Evolutionary conservation across 2,113 vertebrate species (phyloP).

Genomic region (Tonatia bakeri): DNA sequence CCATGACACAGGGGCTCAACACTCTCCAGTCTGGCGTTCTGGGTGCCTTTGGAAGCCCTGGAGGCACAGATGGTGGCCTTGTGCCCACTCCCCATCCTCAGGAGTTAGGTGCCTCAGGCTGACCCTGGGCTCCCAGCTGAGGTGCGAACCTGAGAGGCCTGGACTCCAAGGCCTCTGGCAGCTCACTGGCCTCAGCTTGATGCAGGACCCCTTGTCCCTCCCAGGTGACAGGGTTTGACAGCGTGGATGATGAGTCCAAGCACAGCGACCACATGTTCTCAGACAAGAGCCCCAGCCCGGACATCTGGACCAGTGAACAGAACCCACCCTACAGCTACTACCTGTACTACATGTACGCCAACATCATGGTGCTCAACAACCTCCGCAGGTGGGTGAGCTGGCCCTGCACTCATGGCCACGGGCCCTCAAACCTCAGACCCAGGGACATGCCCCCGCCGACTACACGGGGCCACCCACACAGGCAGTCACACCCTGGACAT

Average conservation of each 20-base stretch:
- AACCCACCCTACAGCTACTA: conserved; percentile 99
- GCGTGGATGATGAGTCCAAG: conserved; percentile 98
- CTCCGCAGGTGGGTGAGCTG: conserved; percentile 88
- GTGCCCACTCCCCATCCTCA: background rate
- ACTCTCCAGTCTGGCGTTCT: background rate
- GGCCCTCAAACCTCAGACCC: background rate
- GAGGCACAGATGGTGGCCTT: background rate
- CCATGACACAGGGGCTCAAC: background rate
- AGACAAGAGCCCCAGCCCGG: conserved; percentile 94
- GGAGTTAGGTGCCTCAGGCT: background rate
- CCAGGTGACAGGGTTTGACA: conserved; percentile 98
- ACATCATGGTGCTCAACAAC: conserved; percentile 99
- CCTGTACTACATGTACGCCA: conserved; percentile 97
- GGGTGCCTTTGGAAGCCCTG: background rate
- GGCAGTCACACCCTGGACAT: background rate
- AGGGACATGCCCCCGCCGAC: background rate
- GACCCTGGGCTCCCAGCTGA: background rate
- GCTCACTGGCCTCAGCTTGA: background rate
- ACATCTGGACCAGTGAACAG: conserved; percentile 89
- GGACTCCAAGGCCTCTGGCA: background rate
- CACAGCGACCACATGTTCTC: conserved; percentile 98
- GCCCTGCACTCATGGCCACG: fast-evolving
- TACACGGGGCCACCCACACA: fast-evolving
- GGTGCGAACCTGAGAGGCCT: background rate
- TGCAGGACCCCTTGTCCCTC: background rate